Base-by-base conservation (phyloP, 1,140 invertebrate genomes). In the Bombus pascuorum region DNA sequence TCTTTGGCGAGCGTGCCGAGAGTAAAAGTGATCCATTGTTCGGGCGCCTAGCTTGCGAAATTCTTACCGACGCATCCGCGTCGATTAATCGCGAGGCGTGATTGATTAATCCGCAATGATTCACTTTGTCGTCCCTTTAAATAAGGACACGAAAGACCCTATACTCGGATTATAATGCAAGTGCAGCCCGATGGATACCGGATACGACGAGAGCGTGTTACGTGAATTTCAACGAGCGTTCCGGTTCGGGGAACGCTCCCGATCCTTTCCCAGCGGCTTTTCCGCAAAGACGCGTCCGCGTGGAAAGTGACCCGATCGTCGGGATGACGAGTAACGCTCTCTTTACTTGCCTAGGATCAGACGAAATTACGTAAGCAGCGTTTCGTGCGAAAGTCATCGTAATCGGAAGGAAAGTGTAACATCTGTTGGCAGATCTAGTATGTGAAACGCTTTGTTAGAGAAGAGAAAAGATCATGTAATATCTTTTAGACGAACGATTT, bases 151-250 rank as follows among this genome's bases (percentile, higher is more conserved):
- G 37, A 53, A 53, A n/a, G 53, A 25, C n/a, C n/a, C 66, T 18
- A 53, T 44, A 18, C 22, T 62, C 62, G 42, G 59, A 42, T 73
- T 70, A 73, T 32, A 37, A 88, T 88, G 66, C 89, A 78, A 89
- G 59, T 10, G 47, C 18, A 28, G 44, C 39, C 74, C 73, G 83
- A 84, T 89, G 42, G 44, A 42, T 77, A 84, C 85, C 89, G 89
- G 85, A 90, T 89, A 65, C 62, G 53, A 4, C 28, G 59, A 39
- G 62, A 53, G 42, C n/a, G 47, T 57, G 71, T 72, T 81, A 65
- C 59, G 68, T 85, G 87, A 89, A 89, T 89, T 68, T 87, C 72
- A 90, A 85, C 65, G n/a, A 44, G 75, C 47, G 59, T 78, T 82
- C 72, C 70, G 71, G 79, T 77, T 83, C 71, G 66, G 42, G 39